Evolutionary conservation across 2,113 vertebrate genomes (phyloP), one percentile per base, ranked within the genome.

Genomic region (Psilopogon haemacephalus): DNA sequence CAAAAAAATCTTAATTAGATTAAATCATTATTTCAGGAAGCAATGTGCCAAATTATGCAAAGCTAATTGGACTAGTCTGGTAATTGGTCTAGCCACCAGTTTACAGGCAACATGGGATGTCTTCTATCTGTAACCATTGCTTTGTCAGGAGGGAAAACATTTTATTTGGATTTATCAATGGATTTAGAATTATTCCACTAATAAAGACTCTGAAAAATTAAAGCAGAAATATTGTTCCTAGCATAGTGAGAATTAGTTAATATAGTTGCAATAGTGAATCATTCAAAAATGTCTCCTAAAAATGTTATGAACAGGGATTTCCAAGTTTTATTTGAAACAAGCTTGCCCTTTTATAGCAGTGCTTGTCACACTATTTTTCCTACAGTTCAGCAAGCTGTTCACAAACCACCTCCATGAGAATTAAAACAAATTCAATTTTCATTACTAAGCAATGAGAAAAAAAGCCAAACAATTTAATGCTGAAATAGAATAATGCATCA

Each of bases 1-100:
- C 9, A 16, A 79, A 91, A 93, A 62, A 84, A 58, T 73, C 84
- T 92, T 93, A 93, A 96, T 96, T 95, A 93, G 90, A 96, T 95
- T 88, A 89, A 95, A 95, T 92, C 71, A 79, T 82, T 90, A 79
- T 89, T 94, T 86, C 90, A 95, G 76, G 73, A 91, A 91, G n/a
- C 59, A 89, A 81, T 75, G 28, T 82, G 84, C 62, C 94, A 96
- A 96, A 95, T 89, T 94, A 70, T 0, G 0, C 69, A 86, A 63
- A 92, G 76, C 76, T 95, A 97, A 92, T 93, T 89, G 92, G 11
- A 4, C 58, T 58, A 95, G 52, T 56, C 40, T 27, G 88, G 67
- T 94, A 95, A 89, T 82, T 83, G 86, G 54, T 55, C 33, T 80
- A 37, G 63, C 60, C 38, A 81, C 12, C 32, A 27, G 52, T 50